Evolutionary conservation across 2,888 invertebrate species (phyloP).

Genomic region (Polydesmus complanatus): DNA sequence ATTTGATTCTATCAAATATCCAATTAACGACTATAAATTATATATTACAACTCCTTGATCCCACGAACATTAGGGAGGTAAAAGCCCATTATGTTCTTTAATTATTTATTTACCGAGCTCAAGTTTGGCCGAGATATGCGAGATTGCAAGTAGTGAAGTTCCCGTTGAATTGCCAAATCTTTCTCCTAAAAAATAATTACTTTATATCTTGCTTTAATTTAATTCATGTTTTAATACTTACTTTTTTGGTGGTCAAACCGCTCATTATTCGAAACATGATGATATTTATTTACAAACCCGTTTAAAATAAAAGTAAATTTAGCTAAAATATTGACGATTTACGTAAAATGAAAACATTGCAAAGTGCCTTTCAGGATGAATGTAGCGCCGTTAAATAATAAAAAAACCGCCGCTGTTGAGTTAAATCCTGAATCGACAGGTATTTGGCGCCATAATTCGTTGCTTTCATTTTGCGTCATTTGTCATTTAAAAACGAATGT

Average conservation of each 20-base stretch:
- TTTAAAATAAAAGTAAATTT: too few relatives aligned
- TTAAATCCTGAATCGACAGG: too few relatives aligned
- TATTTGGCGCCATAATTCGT: too few relatives aligned
- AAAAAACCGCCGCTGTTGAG: too few relatives aligned
- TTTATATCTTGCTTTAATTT: neutral
- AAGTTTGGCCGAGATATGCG: neutral
- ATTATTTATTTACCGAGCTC: neutral
- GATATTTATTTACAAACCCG: neutral
- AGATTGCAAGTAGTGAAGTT: neutral
- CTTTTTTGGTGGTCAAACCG: neutral
- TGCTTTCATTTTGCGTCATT: too few relatives aligned
- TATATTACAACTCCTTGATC: too few relatives aligned
- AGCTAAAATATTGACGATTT: too few relatives aligned
- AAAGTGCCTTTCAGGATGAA: too few relatives aligned
- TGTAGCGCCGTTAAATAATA: too few relatives aligned
- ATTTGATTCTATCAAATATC: neutral
- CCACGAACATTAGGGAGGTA: too few relatives aligned
- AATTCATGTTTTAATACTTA: neutral
- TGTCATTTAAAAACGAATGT: too few relatives aligned
- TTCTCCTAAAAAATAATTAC: neutral
- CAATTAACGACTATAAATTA: neutral
- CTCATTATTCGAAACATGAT: neutral
- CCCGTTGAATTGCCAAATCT: neutral
- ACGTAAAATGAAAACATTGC: too few relatives aligned
- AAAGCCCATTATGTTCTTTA: neutral